Base-by-base conservation (phyloP, 1,140 invertebrate species). In the Anoplophora glabripennis region DNA sequence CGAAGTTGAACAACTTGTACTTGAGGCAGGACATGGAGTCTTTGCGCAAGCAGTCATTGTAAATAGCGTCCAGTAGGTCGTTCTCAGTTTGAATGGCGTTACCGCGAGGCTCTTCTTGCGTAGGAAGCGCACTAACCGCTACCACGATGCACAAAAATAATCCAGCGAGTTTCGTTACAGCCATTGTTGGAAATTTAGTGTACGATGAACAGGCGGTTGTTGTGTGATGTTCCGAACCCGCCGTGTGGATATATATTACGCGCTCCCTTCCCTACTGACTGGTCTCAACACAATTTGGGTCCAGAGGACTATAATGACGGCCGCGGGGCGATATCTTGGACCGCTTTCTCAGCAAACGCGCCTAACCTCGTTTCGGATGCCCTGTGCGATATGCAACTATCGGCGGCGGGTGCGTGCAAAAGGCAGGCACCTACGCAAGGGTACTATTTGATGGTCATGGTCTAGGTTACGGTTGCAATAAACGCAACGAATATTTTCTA, bases 1-100 rank as follows among this genome's bases (percentile, higher is more conserved):
- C 86, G 74, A 86, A 90, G 0, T 87, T 85, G 77, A 90, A 90
- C 61, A 92, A 81, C 72, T 91, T 92, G 78, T 89, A 89, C 73
- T 91, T 92, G 59, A 92, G 81, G 72, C 89, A 92, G 73, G 84
- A 85, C 33, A 88, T 83, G 1, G 89, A 89, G 69, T 91, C 89
- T 75, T 90, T 91, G 62, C 84, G 82, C 47, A 90, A 72, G 67
- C 89, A 92, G 64, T 92, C 89, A 61, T 79, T 81, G 72, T 90
- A 85, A 65, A 88, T 86, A 65, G 83, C 84, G 65, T 87, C 84
- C 79, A 88, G 81, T 18, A 90, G 80, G 63, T 92, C 89, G 67
- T 89, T 89, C 57, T 88, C 86, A 44, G 81, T 82, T 64, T 82
- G 80, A 57, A 84, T 79, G 57, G 81, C 75, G 69, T 84, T 84